phyloP scores from a whole-genome alignment of 2,113 vertebrate genomes.

The Crotophaga sulcirostris region DNA sequence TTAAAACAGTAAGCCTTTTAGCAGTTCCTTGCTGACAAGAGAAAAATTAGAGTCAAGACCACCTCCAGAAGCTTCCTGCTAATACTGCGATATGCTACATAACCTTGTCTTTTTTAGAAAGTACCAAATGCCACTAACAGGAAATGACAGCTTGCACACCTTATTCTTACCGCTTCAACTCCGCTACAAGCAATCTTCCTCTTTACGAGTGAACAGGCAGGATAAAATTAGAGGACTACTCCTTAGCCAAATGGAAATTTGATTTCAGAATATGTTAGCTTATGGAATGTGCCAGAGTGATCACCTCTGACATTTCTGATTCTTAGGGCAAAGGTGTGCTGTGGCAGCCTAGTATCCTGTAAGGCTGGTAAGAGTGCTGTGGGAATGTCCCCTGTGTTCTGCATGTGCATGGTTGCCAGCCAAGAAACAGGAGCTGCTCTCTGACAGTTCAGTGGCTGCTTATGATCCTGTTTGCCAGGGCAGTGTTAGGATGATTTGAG shows the following conservation, averaged over 20 bases:
- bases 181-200: not conserved
- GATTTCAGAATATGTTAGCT: not conserved
- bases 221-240: not conserved
- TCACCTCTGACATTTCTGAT: not conserved
- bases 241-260: not conserved
- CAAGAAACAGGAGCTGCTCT: not conserved
- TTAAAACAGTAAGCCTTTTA: not conserved
- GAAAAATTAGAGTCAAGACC: not conserved
- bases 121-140: not conserved
- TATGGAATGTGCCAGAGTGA: not conserved
- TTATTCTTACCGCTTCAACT: constrained; percentile 9
- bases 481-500: not conserved
- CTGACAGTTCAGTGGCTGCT: not conserved
- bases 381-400: not conserved
- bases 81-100: not conserved
- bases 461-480: not conserved
- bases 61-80: not conserved
- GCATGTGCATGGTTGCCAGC: accelerated
- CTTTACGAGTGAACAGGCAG: not conserved
- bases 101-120: not conserved
- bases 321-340: not conserved
- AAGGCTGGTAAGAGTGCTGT: not conserved
- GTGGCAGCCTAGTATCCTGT: not conserved
- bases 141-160: not conserved
- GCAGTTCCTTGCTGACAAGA: not conserved